A percentile compares a stretch with the other conserved stretches of the same genome.
These are phyloP conservation scores for Diarsia rubi DNA, from an alignment of 2,888 invertebrate genomes.

Conservation along the genomic window DNA sequence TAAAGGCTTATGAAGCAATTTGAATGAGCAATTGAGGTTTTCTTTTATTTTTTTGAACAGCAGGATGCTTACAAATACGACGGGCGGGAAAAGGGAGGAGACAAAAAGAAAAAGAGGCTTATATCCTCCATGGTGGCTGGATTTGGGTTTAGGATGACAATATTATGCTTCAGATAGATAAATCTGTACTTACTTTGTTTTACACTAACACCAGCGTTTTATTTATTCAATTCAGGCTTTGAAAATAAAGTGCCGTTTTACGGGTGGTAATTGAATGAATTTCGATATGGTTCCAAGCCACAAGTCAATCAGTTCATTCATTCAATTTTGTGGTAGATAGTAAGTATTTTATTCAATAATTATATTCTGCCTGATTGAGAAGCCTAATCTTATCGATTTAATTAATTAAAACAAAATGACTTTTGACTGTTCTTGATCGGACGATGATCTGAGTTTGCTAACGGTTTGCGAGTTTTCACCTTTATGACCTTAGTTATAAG, in stretches of 20 bases:
- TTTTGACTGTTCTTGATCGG: background rate
- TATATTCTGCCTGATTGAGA: background rate
- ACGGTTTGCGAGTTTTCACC: no score
- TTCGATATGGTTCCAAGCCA: background rate
- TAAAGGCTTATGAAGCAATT: conserved; percentile 55
- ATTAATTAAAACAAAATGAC: background rate
- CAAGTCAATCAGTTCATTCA: background rate
- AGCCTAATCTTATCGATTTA: background rate
- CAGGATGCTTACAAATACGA: conserved; percentile 51
- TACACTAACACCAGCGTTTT: conserved; percentile 33
- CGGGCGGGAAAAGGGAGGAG: conserved; percentile 31
- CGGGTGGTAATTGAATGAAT: conserved; percentile 2
- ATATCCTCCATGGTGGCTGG: conserved; percentile 52
- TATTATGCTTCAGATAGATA: conserved; percentile 49
- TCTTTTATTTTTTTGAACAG: conserved; percentile 56
- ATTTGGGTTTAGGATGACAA: conserved; percentile 41
- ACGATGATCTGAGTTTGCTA: no score
- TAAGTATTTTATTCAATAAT: background rate
- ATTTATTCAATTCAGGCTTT: conserved; percentile 27
- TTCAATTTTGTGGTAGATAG: background rate
- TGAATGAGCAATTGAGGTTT: conserved; percentile 56
- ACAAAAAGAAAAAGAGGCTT: conserved; percentile 47
- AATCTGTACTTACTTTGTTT: conserved; percentile 36
- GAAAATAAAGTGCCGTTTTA: conserved; percentile 6
- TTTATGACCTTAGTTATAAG: no score